phyloP scores from a whole-genome alignment of 2,797 vertebrate species.

The Tiaroga cobitis region DNA sequence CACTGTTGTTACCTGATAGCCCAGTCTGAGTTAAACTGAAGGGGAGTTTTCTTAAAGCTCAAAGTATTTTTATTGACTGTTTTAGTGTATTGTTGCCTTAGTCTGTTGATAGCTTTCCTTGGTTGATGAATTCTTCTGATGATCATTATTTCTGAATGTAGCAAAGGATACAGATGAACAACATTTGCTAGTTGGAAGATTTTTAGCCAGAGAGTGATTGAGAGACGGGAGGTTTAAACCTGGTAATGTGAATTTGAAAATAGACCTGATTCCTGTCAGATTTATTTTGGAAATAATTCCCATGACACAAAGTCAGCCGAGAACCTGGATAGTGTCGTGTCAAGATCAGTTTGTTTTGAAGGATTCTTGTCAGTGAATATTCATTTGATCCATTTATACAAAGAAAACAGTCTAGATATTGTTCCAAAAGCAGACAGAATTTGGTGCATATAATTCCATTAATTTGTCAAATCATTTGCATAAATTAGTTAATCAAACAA shows the following conservation, averaged over 20 bases:
- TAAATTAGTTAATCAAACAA: neutral
- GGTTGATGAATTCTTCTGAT: neutral
- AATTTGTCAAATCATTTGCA: neutral
- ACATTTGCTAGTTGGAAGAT: neutral
- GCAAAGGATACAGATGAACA: neutral
- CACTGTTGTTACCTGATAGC: neutral
- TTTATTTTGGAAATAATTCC: conserved; percentile 3
- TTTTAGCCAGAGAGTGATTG: neutral
- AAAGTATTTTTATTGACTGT: neutral
- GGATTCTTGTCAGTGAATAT: conserved; percentile 2
- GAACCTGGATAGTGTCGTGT: neutral
- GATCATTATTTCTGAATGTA: neutral
- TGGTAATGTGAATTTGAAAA: neutral
- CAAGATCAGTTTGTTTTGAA: neutral
- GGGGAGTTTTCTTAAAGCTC: neutral
- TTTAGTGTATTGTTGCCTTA: neutral
- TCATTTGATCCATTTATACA: neutral
- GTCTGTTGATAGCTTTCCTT: neutral
- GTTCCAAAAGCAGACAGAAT: neutral
- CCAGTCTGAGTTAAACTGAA: neutral
- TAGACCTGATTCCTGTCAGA: neutral
- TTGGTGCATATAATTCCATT: too few relatives aligned
- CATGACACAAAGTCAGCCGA: neutral
- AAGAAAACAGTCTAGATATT: neutral
- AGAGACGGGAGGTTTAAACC: neutral